Evolutionary conservation across 1,140 invertebrate species (phyloP), one percentile per base, ranked within the genome.

Genomic region (Globodera ellingtonae): DNA sequence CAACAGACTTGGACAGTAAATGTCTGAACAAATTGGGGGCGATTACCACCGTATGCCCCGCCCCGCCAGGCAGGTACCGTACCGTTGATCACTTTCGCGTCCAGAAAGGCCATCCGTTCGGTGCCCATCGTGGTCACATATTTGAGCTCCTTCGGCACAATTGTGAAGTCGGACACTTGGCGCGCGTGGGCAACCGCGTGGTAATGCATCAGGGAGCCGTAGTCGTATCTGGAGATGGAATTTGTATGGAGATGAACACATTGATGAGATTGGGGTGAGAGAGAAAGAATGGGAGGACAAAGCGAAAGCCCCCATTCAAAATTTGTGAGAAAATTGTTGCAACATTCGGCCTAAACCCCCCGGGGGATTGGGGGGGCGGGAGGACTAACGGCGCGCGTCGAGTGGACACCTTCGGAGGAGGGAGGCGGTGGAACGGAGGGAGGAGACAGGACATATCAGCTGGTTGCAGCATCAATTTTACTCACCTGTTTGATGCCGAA

Each of bases 151-250:
- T 89, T 89, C 24, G 88, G 87, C 52, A 90, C 89, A 74, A 89
- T 89, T 4, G 89, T 90, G 75, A 89, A 89, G 71, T 89, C 87
- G 56, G 87, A 89, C 21, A 86, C 75, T 77, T 77, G 75, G 52
- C 75, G 65, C 47, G 75, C 75, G 47, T 77, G 75, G 9, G 75
- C 75, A 15, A 77, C 75, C n/a, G 88, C 89, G 48, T 89, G 88
- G 75, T 90, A 90, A 69, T 90, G 89, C 89, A 90, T 90, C 50
- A 90, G 74, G 13, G 86, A 88, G 35, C 87, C 86, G 66, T 90
- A 87, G 79, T 90, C 89, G 80, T 90, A 90, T 10, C 75, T 77
- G 47, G 35, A 35, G 35, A 35, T 3, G 35, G 35, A 35, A 1
- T 35, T 35, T 35, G 35, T 35, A 35, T 35, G 35, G 35, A 35